Percentiles rank a stretch among this genome's conserved stretches.
Conservation (phyloP, 2,888 invertebrate genomes). For the Muscina levida region DNA sequence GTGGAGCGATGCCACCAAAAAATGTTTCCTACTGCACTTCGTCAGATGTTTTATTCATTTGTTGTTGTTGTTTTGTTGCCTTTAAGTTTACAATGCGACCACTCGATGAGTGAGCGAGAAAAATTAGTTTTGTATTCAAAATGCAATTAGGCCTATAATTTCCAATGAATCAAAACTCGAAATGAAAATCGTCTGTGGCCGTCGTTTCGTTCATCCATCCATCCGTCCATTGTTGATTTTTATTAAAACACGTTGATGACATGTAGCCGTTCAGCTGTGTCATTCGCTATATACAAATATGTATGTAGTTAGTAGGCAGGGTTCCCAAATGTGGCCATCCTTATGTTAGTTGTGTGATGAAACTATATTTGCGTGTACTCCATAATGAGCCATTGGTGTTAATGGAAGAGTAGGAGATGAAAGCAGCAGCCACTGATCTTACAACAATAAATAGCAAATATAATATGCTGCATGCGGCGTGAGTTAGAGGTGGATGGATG, state of each 20-base stretch:
- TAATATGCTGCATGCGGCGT: background rate
- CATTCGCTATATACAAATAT: constrained; percentile 5
- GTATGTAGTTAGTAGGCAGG: too few relatives aligned
- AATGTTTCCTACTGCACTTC: constrained; percentile 3
- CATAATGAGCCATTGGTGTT: constrained; percentile 60
- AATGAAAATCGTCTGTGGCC: too few relatives aligned
- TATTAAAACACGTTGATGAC: constrained; percentile 57
- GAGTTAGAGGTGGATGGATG: too few relatives aligned
- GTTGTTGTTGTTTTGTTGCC: constrained; percentile 21
- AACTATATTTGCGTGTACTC: constrained; percentile 48
- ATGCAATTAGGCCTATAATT: constrained; percentile 76
- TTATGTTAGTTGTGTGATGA: constrained; percentile 11
- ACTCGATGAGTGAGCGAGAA: constrained; percentile 43
- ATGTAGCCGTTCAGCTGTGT: constrained; percentile 28
- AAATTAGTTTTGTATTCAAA: constrained; percentile 64
- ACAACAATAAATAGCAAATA: background rate
- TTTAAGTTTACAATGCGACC: constrained; percentile 37
- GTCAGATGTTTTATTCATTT: constrained; percentile 4
- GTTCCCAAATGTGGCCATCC: too few relatives aligned
- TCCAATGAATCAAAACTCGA: constrained; percentile 75
- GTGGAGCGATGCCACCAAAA: constrained; percentile 23
- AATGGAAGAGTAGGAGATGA: constrained; percentile 50
- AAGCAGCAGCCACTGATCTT: constrained; percentile 1
- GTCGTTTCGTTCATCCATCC: too few relatives aligned
- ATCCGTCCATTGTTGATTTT: constrained; percentile 42